Evolutionary conservation across 2,888 invertebrate genomes (phyloP).

Genomic region (Drymonia ruficornis): DNA sequence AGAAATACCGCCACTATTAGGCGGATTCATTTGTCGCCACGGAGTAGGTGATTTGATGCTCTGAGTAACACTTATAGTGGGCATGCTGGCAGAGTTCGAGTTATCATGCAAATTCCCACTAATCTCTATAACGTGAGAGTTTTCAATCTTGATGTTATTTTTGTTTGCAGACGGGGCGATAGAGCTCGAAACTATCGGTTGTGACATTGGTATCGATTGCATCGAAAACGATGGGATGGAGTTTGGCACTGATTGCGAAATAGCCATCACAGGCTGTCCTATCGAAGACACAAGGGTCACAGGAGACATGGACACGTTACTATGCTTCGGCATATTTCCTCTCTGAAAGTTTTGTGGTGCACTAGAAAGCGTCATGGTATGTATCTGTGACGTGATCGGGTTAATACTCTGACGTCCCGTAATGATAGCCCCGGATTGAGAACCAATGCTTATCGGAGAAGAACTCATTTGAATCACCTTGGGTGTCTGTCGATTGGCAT

Average conservation of each 20-base stretch:
- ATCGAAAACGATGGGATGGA: slow-evolving; percentile 67
- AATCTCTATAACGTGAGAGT: slow-evolving; percentile 78
- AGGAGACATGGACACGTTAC: slow-evolving; percentile 72
- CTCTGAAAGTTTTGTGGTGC: slow-evolving; percentile 68
- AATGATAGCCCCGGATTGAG: slow-evolving; percentile 66
- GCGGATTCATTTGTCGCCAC: slow-evolving; percentile 69
- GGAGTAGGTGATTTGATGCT: slow-evolving; percentile 78
- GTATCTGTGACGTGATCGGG: slow-evolving; percentile 80
- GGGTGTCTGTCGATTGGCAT: slow-evolving; percentile 68
- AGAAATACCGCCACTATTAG: slow-evolving; percentile 44
- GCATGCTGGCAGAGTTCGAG: slow-evolving; percentile 62
- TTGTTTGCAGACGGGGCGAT: slow-evolving; percentile 71
- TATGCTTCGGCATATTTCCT: slow-evolving; percentile 63
- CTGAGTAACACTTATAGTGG: slow-evolving; percentile 79
- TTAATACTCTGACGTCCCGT: slow-evolving; percentile 72
- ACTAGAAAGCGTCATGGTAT: slow-evolving; percentile 71
- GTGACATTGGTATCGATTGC: slow-evolving; percentile 77
- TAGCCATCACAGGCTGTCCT: slow-evolving; percentile 80
- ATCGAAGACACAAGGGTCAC: slow-evolving; percentile 76
- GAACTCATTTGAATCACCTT: slow-evolving; percentile 79
- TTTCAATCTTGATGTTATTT: slow-evolving; percentile 72
- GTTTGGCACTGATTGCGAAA: slow-evolving; percentile 75
- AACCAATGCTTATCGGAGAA: slow-evolving; percentile 56
- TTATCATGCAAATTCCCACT: slow-evolving; percentile 76
- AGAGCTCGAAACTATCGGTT: slow-evolving; percentile 79